Evolutionary conservation across 1,140 invertebrate species (phyloP).

Genomic region (Lepidotrigona ventralis): DNA sequence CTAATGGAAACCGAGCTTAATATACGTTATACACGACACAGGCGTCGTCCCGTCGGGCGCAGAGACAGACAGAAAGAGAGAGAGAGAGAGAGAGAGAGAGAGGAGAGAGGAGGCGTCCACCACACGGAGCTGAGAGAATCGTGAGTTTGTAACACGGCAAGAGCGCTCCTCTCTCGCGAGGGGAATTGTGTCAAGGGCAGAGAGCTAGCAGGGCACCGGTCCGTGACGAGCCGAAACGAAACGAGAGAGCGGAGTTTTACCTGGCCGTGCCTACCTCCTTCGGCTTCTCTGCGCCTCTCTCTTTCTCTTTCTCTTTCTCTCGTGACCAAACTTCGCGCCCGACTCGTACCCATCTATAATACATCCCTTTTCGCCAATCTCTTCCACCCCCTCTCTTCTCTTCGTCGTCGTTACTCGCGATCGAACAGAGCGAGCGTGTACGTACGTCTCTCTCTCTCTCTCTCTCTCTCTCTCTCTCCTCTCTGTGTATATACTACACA

Average conservation of each 20-base stretch:
- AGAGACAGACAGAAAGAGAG: neutral
- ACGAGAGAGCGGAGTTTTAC: constrained; percentile 69
- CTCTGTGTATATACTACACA: neutral
- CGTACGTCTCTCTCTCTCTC: too few relatives aligned
- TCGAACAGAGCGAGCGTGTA: too few relatives aligned
- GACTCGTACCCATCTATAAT: constrained; percentile 36
- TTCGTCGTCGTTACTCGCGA: too few relatives aligned
- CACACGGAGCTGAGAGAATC: constrained; percentile 23
- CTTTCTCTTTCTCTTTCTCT: neutral
- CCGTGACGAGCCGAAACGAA: constrained; percentile 73
- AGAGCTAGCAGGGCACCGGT: constrained; percentile 71
- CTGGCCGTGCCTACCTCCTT: constrained; percentile 48
- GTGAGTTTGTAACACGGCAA: constrained; percentile 53
- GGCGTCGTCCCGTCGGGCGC: neutral
- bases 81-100: constrained; percentile 53
- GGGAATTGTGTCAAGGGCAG: constrained; percentile 78
- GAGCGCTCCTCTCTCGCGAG: constrained; percentile 59
- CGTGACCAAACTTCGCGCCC: constrained; percentile 34
- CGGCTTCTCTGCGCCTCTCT: constrained; percentile 3
- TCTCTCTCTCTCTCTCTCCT: too few relatives aligned
- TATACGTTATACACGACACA: neutral
- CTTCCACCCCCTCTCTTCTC: neutral
- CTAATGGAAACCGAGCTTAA: neutral
- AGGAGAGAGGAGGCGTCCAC: constrained; percentile 52
- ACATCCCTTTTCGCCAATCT: neutral